Evolutionary conservation across 2,113 vertebrate genomes (phyloP).

Genomic region (Bufo bufo): DNA sequence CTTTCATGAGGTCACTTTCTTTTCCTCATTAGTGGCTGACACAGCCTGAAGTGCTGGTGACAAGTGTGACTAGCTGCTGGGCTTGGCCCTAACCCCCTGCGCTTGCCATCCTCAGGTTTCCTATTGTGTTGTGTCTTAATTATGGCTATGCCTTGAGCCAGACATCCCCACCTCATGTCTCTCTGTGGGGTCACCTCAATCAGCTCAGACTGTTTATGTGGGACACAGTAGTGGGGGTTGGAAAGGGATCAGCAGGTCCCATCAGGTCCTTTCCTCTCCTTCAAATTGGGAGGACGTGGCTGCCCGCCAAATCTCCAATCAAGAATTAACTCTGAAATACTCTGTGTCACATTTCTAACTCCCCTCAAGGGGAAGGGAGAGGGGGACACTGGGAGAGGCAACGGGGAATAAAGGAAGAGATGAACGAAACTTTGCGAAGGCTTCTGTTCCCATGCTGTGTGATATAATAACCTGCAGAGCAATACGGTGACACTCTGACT

Average conservation of each 20-base stretch:
- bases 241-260: conserved; percentile 55
- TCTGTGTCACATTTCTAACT: conserved; percentile 21
- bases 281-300: conserved; percentile 46
- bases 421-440: neutral
- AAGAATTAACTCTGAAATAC: conserved; percentile 41
- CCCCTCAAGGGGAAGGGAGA: conserved; percentile 42
- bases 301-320: conserved; percentile 4
- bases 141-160: conserved; percentile 26
- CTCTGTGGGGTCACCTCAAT: conserved; percentile 60
- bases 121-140: conserved; percentile 64
- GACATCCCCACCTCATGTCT: conserved; percentile 58
- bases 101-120: conserved; percentile 42
- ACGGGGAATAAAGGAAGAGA: neutral
- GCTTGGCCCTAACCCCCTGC: conserved; percentile 57
- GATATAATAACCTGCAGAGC: neutral
- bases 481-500: conserved; percentile 29
- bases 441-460: neutral
- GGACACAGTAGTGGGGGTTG: conserved; percentile 57
- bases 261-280: conserved; percentile 59
- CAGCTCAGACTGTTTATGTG: conserved; percentile 52
- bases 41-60: conserved; percentile 68
- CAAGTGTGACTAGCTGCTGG: conserved; percentile 64
- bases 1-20: conserved; percentile 66
- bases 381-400: neutral
- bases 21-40: conserved; percentile 67